Base-by-base conservation (phyloP, 2,888 invertebrate genomes). In the Netelia inedita region DNA sequence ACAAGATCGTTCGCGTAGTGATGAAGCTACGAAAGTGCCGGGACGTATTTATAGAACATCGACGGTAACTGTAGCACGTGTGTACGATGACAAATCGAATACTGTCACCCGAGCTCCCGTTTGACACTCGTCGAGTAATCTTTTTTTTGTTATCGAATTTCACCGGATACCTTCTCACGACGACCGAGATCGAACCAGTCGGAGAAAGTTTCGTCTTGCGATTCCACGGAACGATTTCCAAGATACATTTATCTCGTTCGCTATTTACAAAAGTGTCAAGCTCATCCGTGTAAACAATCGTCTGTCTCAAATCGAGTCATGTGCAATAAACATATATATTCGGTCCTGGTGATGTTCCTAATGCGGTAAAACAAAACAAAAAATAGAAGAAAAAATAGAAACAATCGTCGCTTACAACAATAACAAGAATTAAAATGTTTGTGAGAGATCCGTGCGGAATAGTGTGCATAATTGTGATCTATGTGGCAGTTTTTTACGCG, bases 371-470 rank as follows among this genome's bases (percentile, higher is more conserved):
- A 61, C n/a, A 43, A 23, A 59, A n/a, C n/a, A n/a, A 59, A 57
- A 8, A 6, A n/a, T 6, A 41, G 9, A 16, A 65, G 50, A 50
- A 73, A n/a, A 19, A 41, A 41, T 19, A 68, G 11, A 23, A 35
- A 28, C 21, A 50, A 68, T 68, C 14, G 21, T 68, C 6, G 21
- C 23, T 35, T 35, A 50, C 23, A 21, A n/a, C 9, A 41, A 73
- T 41, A 35, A 80, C 65, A 53, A 10, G 10, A 21, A 66, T 10
- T 88, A 92, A 89, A 87, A 96, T 97, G 95, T 97, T 97, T 93
- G 95, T 97, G 81, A 95, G 95, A 91, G 98, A 98, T 95, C 97
- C 97, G 78, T 98, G 98, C 94, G 98, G 98, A 88, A 95, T 98
- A 89, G 95, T 96, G 86, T 98, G 98, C 93, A 95, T 98, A 86